These are phyloP conservation scores for Drosophila tropicalis DNA, from an alignment of 1,140 invertebrate genomes.

Conservation along the genomic window DNA sequence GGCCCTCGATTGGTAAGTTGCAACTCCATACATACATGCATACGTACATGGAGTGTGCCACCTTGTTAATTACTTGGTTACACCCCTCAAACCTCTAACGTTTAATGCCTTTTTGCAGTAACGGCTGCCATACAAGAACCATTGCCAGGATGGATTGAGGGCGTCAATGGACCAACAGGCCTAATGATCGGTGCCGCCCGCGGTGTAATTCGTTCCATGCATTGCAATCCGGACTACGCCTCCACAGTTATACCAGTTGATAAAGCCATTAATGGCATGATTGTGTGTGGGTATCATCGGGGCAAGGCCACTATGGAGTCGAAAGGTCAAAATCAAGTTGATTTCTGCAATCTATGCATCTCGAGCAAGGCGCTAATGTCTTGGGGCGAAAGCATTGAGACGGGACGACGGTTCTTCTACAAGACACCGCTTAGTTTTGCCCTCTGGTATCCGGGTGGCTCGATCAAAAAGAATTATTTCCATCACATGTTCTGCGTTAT, in stretches of 20 bases:
- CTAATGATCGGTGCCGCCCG: conserved; percentile 91
- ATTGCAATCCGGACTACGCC: conserved; percentile 85
- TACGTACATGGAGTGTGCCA: background rate
- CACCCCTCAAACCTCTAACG: background rate
- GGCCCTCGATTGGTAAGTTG: conserved; percentile 90
- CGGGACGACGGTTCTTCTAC: conserved; percentile 86
- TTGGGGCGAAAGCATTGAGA: conserved; percentile 91
- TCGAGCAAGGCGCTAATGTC: conserved; percentile 86
- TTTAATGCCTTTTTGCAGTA: conserved; percentile 83
- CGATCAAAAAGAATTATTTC: conserved; percentile 88
- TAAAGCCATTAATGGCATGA: conserved; percentile 90
- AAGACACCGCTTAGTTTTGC: conserved; percentile 87
- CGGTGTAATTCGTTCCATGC: conserved; percentile 90
- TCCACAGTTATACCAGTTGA: conserved; percentile 93
- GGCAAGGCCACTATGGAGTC: conserved; percentile 82
- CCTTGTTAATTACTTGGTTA: conserved; percentile 44
- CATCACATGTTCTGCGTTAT: conserved; percentile 88
- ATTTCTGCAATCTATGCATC: conserved; percentile 86
- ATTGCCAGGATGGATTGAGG: conserved; percentile 95
- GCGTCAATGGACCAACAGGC: conserved; percentile 95
- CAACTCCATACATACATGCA: background rate
- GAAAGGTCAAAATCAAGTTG: conserved; percentile 67
- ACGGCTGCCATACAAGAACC: conserved; percentile 89
- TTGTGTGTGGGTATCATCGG: conserved; percentile 88
- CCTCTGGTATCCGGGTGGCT: conserved; percentile 92